Evolutionary conservation across 2,797 vertebrate genomes (phyloP).

Genomic region (Platyrinchus mystaceus): DNA sequence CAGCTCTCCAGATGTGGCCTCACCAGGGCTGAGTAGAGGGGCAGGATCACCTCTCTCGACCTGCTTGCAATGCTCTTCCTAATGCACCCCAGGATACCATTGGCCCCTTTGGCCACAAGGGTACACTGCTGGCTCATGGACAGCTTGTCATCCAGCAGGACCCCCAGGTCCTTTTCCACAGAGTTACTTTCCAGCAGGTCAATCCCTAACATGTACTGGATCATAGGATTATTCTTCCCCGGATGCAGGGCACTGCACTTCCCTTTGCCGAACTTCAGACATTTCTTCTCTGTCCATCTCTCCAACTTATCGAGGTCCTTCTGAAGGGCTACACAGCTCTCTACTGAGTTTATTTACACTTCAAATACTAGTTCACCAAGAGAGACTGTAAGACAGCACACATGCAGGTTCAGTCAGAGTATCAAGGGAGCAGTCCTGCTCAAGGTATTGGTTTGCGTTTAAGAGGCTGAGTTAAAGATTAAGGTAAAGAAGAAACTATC

Average conservation of each 20-base stretch:
- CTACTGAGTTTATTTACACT: background rate
- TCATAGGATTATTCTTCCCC: background rate
- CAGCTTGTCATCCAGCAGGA: background rate
- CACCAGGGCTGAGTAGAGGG: background rate
- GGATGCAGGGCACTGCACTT: background rate
- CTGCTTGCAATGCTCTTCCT: background rate
- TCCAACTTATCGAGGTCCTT: background rate
- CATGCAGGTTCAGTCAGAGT: background rate
- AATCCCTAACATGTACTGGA: fast-evolving
- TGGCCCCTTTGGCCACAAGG: background rate
- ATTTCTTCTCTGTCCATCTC: background rate
- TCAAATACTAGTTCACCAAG: background rate
- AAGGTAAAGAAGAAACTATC: background rate
- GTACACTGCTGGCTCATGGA: background rate
- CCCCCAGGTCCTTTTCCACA: background rate
- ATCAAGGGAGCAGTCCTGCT: background rate
- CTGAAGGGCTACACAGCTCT: background rate
- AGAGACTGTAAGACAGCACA: background rate
- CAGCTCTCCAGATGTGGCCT: background rate
- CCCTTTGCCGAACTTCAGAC: background rate
- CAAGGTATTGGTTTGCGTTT: background rate
- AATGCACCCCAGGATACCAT: fast-evolving
- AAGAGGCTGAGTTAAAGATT: background rate
- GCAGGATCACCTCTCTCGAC: fast-evolving
- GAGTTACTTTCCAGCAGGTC: background rate